Evolutionary conservation across 2,113 vertebrate genomes (phyloP).

Genomic region (Tyto alba): DNA sequence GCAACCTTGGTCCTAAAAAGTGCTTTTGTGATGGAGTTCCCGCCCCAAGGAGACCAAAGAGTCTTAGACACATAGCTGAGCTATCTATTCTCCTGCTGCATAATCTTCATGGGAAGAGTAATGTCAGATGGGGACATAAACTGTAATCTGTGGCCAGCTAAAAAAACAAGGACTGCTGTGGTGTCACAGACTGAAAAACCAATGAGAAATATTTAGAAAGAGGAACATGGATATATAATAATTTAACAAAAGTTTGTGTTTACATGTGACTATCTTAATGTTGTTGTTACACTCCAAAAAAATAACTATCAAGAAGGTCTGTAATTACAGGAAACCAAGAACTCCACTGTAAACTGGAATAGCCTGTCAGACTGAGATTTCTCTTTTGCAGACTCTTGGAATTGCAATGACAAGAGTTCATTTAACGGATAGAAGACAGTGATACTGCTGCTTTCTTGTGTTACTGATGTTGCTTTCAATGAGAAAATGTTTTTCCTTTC

Average conservation of each 20-base stretch:
- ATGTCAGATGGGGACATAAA: neutral
- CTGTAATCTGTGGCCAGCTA: neutral
- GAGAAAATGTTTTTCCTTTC: neutral
- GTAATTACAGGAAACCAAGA: neutral
- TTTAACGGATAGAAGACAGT: neutral
- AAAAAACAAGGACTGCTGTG: neutral
- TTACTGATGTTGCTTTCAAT: neutral
- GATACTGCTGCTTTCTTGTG: neutral
- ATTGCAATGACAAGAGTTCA: neutral
- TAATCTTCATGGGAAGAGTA: neutral
- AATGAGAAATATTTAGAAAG: neutral
- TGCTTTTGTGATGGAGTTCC: neutral
- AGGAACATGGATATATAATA: neutral
- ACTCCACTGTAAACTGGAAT: neutral
- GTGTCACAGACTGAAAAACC: neutral
- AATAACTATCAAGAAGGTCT: neutral
- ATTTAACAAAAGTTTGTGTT: conserved; percentile 39
- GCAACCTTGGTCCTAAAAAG: neutral
- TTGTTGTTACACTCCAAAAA: neutral
- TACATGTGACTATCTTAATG: neutral
- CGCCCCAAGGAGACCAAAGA: neutral
- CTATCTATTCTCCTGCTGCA: neutral
- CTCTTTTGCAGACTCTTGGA: neutral
- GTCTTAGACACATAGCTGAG: neutral
- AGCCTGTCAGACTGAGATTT: neutral